A percentile compares a stretch with the other conserved stretches of the same genome.
phyloP scores from a whole-genome alignment of 2,797 vertebrate genomes.

The Orestias chungarensis region DNA sequence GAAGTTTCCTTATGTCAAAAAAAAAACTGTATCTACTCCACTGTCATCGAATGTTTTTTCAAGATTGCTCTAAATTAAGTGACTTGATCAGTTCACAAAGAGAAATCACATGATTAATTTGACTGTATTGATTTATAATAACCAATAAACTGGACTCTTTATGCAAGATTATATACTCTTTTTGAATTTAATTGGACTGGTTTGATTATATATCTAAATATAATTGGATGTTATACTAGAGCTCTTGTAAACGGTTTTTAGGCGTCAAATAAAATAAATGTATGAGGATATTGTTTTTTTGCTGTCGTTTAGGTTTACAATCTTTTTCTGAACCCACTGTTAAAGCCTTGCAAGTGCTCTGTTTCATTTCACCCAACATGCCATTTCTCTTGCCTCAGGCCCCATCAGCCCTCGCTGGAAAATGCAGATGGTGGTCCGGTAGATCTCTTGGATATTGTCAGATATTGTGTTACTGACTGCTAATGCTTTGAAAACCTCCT shows the following conservation, averaged over 20 bases:
- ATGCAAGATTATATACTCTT: not conserved
- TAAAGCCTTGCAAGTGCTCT: conserved; percentile 13
- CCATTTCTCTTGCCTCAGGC: conserved; percentile 38
- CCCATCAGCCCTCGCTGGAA: conserved; percentile 47
- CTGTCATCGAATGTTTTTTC: not conserved
- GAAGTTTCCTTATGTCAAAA: not conserved
- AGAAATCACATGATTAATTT: not conserved
- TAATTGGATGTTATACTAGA: not conserved
- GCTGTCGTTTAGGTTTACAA: conserved; percentile 7
- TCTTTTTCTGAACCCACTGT: conserved; percentile 12
- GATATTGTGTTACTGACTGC: conserved; percentile 72
- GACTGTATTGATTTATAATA: not conserved
- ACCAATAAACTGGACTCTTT: not conserved
- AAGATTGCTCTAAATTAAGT: not conserved
- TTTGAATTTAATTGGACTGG: not conserved
- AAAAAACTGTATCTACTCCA: not conserved
- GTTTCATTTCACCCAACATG: conserved; percentile 39
- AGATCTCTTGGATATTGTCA: conserved; percentile 57
- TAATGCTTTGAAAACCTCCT: conserved; percentile 72
- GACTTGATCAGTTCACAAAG: not conserved
- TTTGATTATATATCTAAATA: not conserved
- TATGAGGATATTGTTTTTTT: too few relatives aligned
- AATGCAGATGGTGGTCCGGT: conserved; percentile 50
- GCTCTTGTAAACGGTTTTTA: not conserved
- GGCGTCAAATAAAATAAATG: too few relatives aligned